A percentile compares a stretch with the other conserved stretches of the same genome.
Conservation (phyloP, 2,888 invertebrate species). For the Platycheirus albimanus region DNA sequence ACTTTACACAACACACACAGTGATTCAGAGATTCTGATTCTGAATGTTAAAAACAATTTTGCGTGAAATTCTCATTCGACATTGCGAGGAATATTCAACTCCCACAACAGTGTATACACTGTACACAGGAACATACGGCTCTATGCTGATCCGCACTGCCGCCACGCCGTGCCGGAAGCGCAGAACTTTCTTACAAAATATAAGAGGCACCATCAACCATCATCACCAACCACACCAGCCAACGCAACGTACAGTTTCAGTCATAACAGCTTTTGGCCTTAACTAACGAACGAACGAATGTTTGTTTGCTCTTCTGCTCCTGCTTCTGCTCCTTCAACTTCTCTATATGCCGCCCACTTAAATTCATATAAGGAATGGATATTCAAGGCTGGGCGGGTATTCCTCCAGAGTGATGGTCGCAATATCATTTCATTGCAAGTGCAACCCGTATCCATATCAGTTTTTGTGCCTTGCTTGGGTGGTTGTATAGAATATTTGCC, state of each 20-base stretch:
- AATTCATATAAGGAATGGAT: not conserved
- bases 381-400: conserved; percentile 10
- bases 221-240: not conserved
- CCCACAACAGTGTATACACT: too few species aligned
- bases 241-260: not conserved
- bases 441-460: conserved; percentile 2
- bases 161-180: conserved; percentile 2
- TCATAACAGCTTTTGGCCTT: conserved; percentile 11
- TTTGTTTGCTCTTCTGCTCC: too few species aligned
- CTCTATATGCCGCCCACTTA: not conserved
- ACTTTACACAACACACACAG: not conserved
- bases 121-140: not conserved
- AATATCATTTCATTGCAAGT: conserved; percentile 25
- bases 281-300: too few species aligned
- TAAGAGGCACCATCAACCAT: not conserved
- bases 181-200: not conserved
- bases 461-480: too few species aligned
- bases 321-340: too few species aligned
- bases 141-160: too few species aligned
- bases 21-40: too few species aligned
- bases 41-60: conserved; percentile 17
- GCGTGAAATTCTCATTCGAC: conserved; percentile 14
- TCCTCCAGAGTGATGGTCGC: conserved; percentile 8
- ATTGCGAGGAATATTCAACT: conserved; percentile 7
- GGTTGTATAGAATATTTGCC: too few species aligned